Percentiles rank a stretch among this genome's conserved stretches.
Evolutionary conservation across 2,888 invertebrate species (phyloP).

Genomic region (Malthinus seriepunctatus): DNA sequence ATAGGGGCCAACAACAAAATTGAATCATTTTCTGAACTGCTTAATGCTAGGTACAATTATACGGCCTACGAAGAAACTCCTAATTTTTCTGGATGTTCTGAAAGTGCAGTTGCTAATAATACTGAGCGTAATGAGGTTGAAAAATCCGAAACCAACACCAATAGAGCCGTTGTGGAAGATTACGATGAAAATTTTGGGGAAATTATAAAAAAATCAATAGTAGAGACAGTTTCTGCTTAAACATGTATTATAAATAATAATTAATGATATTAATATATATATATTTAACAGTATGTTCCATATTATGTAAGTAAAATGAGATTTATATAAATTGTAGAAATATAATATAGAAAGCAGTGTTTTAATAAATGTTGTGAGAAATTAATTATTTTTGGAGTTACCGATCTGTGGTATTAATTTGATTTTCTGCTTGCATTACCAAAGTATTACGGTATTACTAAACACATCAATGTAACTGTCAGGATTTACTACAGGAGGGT

Average conservation of each 20-base stretch:
- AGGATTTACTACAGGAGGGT: too few relatives aligned
- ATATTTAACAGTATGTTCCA: slow-evolving; percentile 49
- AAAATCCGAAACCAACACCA: slow-evolving; percentile 41
- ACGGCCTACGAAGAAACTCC: slow-evolving; percentile 56
- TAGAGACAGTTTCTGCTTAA: slow-evolving; percentile 86
- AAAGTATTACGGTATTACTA: too few relatives aligned
- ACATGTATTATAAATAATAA: slow-evolving; percentile 20
- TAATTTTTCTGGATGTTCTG: slow-evolving; percentile 39
- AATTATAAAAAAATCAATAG: slow-evolving; percentile 90
- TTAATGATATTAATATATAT: slow-evolving; percentile 36
- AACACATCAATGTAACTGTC: too few relatives aligned
- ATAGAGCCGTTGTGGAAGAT: slow-evolving; percentile 49
- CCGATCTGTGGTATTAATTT: background rate
- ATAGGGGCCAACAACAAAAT: slow-evolving; percentile 70
- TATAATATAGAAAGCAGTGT: slow-evolving; percentile 50
- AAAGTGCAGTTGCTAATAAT: slow-evolving; percentile 30
- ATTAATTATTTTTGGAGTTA: background rate
- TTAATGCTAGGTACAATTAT: slow-evolving; percentile 62
- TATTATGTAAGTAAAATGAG: slow-evolving; percentile 52
- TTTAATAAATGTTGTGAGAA: slow-evolving; percentile 57
- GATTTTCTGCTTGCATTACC: too few relatives aligned
- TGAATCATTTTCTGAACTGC: slow-evolving; percentile 67
- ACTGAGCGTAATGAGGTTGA: slow-evolving; percentile 30
- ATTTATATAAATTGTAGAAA: slow-evolving; percentile 55
- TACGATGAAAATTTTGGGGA: slow-evolving; percentile 84